Base-by-base conservation (phyloP, 2,797 vertebrate species). In the Chlorospingus flavigularis region DNA sequence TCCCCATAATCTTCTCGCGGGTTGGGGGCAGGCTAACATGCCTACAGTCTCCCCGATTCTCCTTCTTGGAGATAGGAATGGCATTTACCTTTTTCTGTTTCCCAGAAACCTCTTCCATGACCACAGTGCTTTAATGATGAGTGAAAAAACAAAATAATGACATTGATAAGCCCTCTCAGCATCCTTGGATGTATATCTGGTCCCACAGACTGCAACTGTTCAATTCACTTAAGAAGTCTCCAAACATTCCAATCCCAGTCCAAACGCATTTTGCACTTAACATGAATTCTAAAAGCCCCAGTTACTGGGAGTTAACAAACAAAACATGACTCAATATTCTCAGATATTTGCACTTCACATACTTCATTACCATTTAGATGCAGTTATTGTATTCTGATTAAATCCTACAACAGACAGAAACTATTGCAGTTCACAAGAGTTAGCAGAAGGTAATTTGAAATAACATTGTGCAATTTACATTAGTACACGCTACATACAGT, bases 11-110 rank as follows among this genome's bases (percentile, higher is more conserved):
- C 10, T 54, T 74, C 9, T 31, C 39, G 58, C 15, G 25, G 35
- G 66, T 1, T 74, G 39, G 35, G 15, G 26, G 16, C n/a, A 90
- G 13, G 25, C 21, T 40, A 25, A 65, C 28, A 42, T 2, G 7
- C n/a, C 45, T 40, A 18, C 11, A 53, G 42, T 25, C 30, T 57
- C 39, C 20, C 13, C 0, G 0, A 2, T 42, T 62, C 53, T 66
- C 33, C 8, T 55, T 42, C 54, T 9, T 58, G 39, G 86, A 71
- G 14, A 62, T 16, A 8, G 33, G 21, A 39, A 83, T 11, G 39
- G 10, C 30, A 83, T 83, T 40, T 58, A 65, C 33, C 24, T 51
- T 76, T 31, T 73, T 17, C 51, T 61, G 67, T 24, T 85, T 81
- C 48, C 31, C 13, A 74, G 43, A 28, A 92, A 65, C 51, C 51